Conservation (phyloP, 2,113 vertebrate species). For the Petrocephalus microphthalmus region DNA sequence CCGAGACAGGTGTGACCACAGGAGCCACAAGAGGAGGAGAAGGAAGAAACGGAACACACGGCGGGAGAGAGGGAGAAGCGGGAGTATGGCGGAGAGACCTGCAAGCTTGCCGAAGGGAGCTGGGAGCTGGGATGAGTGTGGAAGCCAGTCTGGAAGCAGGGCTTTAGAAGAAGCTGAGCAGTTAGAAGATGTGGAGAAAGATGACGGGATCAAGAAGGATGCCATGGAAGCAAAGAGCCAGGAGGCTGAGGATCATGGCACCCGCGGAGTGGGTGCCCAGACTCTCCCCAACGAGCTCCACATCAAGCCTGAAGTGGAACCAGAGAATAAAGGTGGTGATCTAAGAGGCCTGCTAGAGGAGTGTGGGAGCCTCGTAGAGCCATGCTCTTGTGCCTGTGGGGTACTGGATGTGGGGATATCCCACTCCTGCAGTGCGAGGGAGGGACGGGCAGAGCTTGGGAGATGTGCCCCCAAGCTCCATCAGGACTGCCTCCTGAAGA, state of each 20-base stretch:
- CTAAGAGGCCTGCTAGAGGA: slow-evolving; percentile 19
- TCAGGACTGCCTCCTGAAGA: slow-evolving; percentile 56
- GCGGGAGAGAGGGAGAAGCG: slow-evolving; percentile 18
- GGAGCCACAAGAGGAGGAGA: slow-evolving; percentile 31
- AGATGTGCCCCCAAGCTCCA: slow-evolving; percentile 27
- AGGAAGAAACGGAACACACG: slow-evolving; percentile 15
- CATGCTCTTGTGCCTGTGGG: background rate
- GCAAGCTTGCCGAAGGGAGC: slow-evolving; percentile 31
- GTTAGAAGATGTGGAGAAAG: slow-evolving; percentile 46
- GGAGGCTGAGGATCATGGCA: slow-evolving; percentile 26
- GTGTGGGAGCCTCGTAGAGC: slow-evolving; percentile 22
- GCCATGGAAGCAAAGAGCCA: slow-evolving; percentile 15
- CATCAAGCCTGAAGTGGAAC: slow-evolving; percentile 27
- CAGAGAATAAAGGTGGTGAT: slow-evolving; percentile 22
- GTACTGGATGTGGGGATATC: slow-evolving; percentile 12
- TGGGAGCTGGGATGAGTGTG: slow-evolving; percentile 30
- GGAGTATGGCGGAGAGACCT: slow-evolving; percentile 28
- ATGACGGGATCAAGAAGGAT: slow-evolving; percentile 29
- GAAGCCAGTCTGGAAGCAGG: slow-evolving; percentile 38
- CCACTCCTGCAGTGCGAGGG: slow-evolving; percentile 40
- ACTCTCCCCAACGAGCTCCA: slow-evolving; percentile 26
- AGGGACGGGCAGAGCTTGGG: slow-evolving; percentile 34
- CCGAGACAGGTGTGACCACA: slow-evolving; percentile 33
- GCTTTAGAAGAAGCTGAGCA: slow-evolving; percentile 39
- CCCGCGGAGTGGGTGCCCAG: slow-evolving; percentile 18